Percentiles rank a stretch among this genome's conserved stretches.
Conservation (phyloP, 2,113 vertebrate genomes). For the Podocnemis expansa region DNA sequence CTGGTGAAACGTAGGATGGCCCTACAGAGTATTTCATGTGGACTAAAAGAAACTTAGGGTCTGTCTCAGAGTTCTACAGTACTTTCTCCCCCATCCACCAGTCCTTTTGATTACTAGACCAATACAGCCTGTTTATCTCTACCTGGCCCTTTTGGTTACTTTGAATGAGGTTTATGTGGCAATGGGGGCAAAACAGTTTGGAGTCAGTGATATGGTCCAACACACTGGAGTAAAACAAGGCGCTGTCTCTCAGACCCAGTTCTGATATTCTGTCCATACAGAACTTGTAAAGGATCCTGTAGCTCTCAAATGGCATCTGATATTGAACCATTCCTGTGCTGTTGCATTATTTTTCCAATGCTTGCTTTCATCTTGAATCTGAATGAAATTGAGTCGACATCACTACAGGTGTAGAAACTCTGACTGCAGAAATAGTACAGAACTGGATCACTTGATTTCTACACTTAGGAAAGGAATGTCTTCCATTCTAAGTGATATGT, state of each 20-base stretch:
- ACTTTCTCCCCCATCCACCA: conserved; percentile 30
- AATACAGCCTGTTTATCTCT: conserved; percentile 56
- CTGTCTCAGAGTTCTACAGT: conserved; percentile 6
- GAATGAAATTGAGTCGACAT: background rate
- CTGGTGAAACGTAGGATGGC: background rate
- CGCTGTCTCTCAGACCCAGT: background rate
- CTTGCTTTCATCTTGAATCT: background rate
- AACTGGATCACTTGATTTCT: background rate
- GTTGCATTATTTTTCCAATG: background rate
- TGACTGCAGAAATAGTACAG: background rate
- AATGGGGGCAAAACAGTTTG: conserved; percentile 79
- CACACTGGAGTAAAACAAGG: conserved; percentile 8
- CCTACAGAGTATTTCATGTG: conserved; percentile 13
- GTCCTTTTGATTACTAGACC: conserved; percentile 24
- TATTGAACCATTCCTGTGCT: background rate
- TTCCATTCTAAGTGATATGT: background rate
- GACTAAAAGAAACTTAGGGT: background rate
- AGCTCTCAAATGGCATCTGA: background rate
- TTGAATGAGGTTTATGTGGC: conserved; percentile 95
- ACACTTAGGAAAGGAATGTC: background rate
- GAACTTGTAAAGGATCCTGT: background rate
- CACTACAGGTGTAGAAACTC: background rate
- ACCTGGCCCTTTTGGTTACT: conserved; percentile 81
- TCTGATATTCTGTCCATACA: background rate
- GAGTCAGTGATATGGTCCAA: conserved; percentile 79